Percentiles rank a stretch among this genome's conserved stretches.
phyloP scores from a whole-genome alignment of 1,140 invertebrate genomes.

The Drosophila athabasca region DNA sequence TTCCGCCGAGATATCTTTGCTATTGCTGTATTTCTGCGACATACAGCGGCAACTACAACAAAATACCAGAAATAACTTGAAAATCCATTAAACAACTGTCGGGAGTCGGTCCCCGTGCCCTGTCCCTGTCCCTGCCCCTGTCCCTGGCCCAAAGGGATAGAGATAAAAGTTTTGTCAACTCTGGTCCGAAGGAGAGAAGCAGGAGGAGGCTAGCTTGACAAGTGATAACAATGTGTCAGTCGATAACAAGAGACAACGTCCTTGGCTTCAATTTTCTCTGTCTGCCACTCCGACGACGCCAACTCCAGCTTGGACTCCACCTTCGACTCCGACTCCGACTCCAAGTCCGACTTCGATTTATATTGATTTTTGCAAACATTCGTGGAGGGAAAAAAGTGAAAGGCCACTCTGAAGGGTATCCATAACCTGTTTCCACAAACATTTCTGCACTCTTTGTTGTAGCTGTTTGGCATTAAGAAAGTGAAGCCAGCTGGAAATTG shows the following conservation, averaged over 20 bases:
- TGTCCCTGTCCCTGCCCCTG: no score
- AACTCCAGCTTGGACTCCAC: not conserved
- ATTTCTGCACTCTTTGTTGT: slow-evolving; percentile 42
- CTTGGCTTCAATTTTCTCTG: slow-evolving; percentile 62
- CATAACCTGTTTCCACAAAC: slow-evolving; percentile 62
- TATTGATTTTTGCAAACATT: slow-evolving; percentile 55
- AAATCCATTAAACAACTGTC: slow-evolving; percentile 76
- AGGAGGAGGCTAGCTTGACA: slow-evolving; percentile 42
- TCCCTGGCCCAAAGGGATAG: slow-evolving; percentile 56
- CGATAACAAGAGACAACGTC: slow-evolving; percentile 45
- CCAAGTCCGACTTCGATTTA: slow-evolving; percentile 9
- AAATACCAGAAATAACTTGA: slow-evolving; percentile 81
- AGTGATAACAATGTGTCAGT: slow-evolving; percentile 79
- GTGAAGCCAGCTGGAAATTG: slow-evolving; percentile 38
- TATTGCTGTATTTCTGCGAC: slow-evolving; percentile 49
- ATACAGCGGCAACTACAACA: slow-evolving; percentile 70
- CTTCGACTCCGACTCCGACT: slow-evolving; percentile 5
- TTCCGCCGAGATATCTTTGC: slow-evolving; percentile 70
- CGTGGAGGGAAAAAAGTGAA: slow-evolving; percentile 61
- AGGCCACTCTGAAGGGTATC: slow-evolving; percentile 45
- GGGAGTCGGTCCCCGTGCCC: not conserved
- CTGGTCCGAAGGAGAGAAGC: not conserved
- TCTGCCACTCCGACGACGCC: slow-evolving; percentile 2
- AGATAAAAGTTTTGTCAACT: slow-evolving; percentile 75
- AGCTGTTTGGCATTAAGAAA: slow-evolving; percentile 51